These are phyloP conservation scores for Proisotoma minuta DNA, from an alignment of 2,888 invertebrate species.

Conservation along the genomic window DNA sequence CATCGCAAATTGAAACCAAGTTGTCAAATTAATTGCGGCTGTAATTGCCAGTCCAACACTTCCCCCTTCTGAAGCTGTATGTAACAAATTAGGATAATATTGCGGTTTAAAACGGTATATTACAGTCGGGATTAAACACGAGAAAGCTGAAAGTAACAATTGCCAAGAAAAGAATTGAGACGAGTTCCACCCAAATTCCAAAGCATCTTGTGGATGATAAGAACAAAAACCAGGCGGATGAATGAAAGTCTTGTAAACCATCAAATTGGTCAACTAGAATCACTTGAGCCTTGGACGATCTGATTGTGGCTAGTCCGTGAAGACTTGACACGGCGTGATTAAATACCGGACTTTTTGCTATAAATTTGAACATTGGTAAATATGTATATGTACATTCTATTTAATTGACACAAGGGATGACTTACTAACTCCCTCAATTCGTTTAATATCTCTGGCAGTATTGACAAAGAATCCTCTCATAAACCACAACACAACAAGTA, in stretches of 20 bases:
- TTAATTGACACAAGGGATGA: background rate
- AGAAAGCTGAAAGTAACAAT: conserved; percentile 79
- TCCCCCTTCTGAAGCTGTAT: conserved; percentile 27
- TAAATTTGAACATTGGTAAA: too few relatives aligned
- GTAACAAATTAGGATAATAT: background rate
- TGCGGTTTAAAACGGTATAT: conserved; percentile 32
- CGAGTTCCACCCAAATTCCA: conserved; percentile 84
- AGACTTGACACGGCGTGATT: conserved; percentile 83
- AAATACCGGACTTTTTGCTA: conserved; percentile 75
- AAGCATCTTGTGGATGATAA: conserved; percentile 85
- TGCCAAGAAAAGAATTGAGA: conserved; percentile 79
- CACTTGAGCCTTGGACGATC: conserved; percentile 78
- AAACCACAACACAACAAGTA: conserved; percentile 68
- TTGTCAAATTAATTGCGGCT: conserved; percentile 54
- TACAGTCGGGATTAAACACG: conserved; percentile 58
- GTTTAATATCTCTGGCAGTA: conserved; percentile 72
- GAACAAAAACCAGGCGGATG: conserved; percentile 25
- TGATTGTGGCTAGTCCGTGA: conserved; percentile 84
- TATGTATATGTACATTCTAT: too few relatives aligned
- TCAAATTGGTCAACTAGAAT: conserved; percentile 73
- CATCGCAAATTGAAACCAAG: conserved; percentile 68
- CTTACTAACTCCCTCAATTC: conserved; percentile 54
- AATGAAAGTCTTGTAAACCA: conserved; percentile 22
- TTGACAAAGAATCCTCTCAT: conserved; percentile 70
- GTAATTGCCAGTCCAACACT: conserved; percentile 41